Evolutionary conservation across 1,140 invertebrate species (phyloP).

Genomic region (Anastrepha obliqua): DNA sequence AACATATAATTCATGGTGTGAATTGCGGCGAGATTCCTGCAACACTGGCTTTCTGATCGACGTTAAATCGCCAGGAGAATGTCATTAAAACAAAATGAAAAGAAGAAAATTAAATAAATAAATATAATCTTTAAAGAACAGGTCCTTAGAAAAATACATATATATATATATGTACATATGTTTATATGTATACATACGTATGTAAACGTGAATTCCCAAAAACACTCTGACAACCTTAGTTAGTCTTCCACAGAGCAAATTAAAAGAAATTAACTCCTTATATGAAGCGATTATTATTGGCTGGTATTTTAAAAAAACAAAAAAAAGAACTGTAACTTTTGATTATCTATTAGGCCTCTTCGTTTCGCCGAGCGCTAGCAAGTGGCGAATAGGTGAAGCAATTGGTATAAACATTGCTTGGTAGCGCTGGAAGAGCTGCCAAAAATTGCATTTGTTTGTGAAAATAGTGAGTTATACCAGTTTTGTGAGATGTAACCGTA

Average conservation of each 20-base stretch:
- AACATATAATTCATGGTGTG: conserved; percentile 91
- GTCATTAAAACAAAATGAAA: conserved; percentile 67
- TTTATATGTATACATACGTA: background rate
- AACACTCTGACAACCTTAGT: background rate
- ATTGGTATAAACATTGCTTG: no score
- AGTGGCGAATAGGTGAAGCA: no score
- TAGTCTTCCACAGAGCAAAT: background rate
- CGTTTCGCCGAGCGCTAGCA: no score
- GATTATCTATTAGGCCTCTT: no score
- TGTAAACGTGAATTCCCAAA: no score
- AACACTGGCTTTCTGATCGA: conserved; percentile 86
- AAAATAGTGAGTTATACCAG: no score
- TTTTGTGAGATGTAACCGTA: no score
- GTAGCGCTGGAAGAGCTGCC: no score
- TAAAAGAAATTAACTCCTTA: background rate
- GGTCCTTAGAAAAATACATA: background rate
- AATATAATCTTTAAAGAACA: no score
- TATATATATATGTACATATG: background rate
- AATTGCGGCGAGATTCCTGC: conserved; percentile 90
- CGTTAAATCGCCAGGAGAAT: conserved; percentile 83
- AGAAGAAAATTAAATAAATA: no score
- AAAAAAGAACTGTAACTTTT: no score
- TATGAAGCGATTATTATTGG: background rate
- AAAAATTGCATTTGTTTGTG: no score
- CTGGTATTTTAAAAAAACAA: background rate